Percentiles rank a stretch among this genome's conserved stretches.
These are phyloP conservation scores for rat (Rattus norvegicus) DNA, from an alignment of 2,113 vertebrate genomes.

Conservation along the genomic window GRCr8 NC_086023.1:101547001-101547500, in stretches of 20 bases:
- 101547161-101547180: neutral
- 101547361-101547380: neutral
- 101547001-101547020: constrained; percentile 10
- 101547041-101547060: neutral
- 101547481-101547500: neutral
- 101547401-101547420: neutral
- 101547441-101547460: neutral
- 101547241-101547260: neutral
- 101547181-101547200: neutral
- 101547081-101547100: neutral
- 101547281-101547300: no score
- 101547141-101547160: neutral
- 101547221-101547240: neutral
- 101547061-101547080: neutral
- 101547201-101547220: neutral
- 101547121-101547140: neutral
- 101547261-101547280: no score
- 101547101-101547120: no score
- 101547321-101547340: no score
- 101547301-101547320: no score
- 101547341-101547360: no score
- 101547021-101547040: neutral
- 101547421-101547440: neutral
- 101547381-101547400: neutral
- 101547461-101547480: neutral